These are phyloP conservation scores for Ictalurus furcatus DNA, from an alignment of 2,113 vertebrate genomes.

Conservation along the genomic window DNA sequence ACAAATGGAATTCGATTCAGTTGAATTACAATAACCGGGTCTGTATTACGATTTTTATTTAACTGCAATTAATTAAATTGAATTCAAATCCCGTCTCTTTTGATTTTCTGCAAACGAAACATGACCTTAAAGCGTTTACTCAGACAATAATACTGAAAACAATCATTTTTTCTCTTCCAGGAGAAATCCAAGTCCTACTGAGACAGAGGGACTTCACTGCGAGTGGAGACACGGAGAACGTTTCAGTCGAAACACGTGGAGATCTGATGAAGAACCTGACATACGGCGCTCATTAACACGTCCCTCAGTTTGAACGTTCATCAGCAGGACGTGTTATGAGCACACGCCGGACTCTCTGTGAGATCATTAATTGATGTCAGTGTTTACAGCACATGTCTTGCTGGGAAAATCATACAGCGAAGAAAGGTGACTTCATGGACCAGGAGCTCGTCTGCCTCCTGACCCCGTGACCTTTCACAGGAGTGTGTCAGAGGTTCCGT, in stretches of 20 bases:
- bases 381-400: neutral
- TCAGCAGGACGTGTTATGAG: neutral
- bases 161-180: neutral
- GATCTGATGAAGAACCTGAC: neutral
- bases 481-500: neutral
- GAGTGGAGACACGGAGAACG: neutral
- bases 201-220: neutral
- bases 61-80: neutral
- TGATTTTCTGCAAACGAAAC: neutral
- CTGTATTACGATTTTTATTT: neutral
- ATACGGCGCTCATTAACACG: neutral
- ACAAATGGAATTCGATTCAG: too few species aligned
- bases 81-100: neutral
- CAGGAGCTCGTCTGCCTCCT: neutral
- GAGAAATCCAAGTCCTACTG: neutral
- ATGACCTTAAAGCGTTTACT: neutral
- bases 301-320: neutral
- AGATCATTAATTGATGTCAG: neutral
- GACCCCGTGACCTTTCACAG: conserved; percentile 10
- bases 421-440: neutral
- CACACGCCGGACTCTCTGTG: neutral
- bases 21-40: neutral
- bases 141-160: neutral
- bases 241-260: neutral
- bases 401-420: neutral